These are phyloP conservation scores for Spheniscus mendiculus DNA, from an alignment of 2,113 vertebrate species.

Conservation along the genomic window DNA sequence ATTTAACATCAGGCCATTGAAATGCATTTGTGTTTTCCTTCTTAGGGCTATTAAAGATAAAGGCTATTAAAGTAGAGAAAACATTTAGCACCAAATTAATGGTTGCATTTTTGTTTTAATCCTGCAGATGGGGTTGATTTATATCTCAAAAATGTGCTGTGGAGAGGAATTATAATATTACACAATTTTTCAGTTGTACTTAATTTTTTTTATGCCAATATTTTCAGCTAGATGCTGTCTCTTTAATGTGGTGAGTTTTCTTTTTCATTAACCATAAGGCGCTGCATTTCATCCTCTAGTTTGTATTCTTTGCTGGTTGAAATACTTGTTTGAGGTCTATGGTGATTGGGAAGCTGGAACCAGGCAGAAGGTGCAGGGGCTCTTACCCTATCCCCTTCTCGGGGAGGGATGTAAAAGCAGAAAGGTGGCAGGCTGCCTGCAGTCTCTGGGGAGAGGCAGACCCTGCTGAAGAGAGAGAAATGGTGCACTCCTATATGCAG, in stretches of 20 bases:
- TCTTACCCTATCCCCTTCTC: background rate
- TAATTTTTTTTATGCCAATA: background rate
- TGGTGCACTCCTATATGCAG: background rate
- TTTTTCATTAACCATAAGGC: background rate
- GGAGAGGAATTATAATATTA: background rate
- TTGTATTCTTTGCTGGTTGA: background rate
- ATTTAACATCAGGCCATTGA: constrained; percentile 59
- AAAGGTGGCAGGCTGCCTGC: background rate
- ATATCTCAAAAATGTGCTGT: constrained; percentile 4
- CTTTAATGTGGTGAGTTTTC: background rate
- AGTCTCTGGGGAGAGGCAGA: background rate
- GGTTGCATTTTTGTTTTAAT: constrained; percentile 51
- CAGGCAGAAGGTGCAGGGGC: background rate
- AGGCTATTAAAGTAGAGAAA: constrained; percentile 43
- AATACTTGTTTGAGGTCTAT: background rate
- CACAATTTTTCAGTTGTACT: constrained; percentile 2
- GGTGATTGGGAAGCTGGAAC: background rate
- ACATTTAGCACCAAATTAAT: constrained; percentile 53
- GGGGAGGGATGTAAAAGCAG: background rate
- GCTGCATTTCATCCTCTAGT: background rate
- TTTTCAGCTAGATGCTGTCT: constrained; percentile 12
- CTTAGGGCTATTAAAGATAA: constrained; percentile 9
- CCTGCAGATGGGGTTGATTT: constrained; percentile 52
- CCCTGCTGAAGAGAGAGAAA: background rate
- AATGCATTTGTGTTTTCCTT: constrained; percentile 62